phyloP scores from a whole-genome alignment of 2,113 vertebrate genomes.

The Anolis sagrei region DNA sequence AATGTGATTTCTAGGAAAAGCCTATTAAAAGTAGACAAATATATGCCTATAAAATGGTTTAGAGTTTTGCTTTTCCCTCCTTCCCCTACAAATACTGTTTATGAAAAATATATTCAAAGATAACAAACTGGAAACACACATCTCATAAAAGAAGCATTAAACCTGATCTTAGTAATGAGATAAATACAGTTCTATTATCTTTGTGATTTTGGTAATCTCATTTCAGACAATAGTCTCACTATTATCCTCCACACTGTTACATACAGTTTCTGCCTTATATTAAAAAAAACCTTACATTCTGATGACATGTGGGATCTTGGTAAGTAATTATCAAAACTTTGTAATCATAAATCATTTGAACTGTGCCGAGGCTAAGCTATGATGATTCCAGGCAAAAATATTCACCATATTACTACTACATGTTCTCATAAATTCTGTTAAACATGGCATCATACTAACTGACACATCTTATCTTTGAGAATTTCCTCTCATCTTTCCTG shows the following conservation, averaged over 20 bases:
- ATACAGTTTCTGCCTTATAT: background rate
- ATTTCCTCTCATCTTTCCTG: no score
- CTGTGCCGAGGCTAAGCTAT: background rate
- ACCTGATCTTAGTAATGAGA: background rate
- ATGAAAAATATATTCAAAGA: constrained; percentile 19
- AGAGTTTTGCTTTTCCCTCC: background rate
- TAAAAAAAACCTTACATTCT: background rate
- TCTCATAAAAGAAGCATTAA: constrained; percentile 1
- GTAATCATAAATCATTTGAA: background rate
- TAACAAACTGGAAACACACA: background rate
- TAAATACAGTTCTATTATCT: background rate
- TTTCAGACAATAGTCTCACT: background rate
- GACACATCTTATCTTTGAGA: no score
- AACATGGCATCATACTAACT: no score
- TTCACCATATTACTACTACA: no score
- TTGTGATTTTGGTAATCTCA: background rate
- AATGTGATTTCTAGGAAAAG: background rate
- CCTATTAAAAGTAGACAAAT: constrained; percentile 33
- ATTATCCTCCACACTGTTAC: no score
- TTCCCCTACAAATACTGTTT: background rate
- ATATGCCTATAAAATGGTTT: constrained; percentile 10
- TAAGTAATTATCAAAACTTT: background rate
- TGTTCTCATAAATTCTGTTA: no score
- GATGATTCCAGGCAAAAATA: background rate
- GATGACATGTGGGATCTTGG: background rate